Evolutionary conservation across 2,888 invertebrate species (phyloP).

Genomic region (Melanostoma mellinum): DNA sequence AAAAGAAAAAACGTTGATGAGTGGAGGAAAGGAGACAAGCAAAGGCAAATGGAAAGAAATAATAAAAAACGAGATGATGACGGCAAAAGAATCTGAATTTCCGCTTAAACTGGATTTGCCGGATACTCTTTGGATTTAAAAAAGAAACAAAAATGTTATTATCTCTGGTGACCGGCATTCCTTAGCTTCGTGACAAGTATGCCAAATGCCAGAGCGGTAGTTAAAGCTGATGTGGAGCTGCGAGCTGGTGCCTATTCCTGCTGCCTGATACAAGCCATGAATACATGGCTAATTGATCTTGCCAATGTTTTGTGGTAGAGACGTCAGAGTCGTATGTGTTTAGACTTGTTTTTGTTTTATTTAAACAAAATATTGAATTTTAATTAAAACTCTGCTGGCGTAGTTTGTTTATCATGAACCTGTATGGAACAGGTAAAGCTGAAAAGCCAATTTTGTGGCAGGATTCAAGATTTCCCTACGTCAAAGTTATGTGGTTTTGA

Average conservation of each 20-base stretch:
- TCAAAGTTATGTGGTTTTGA: no score
- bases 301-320: slow-evolving; percentile 29
- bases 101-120: slow-evolving; percentile 77
- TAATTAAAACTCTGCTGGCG: slow-evolving; percentile 17
- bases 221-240: slow-evolving; percentile 32
- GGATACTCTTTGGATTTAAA: slow-evolving; percentile 74
- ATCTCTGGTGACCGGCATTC: slow-evolving; percentile 73
- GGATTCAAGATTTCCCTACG: no score
- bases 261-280: slow-evolving; percentile 10
- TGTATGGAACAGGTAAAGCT: no score
- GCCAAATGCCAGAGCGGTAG: slow-evolving; percentile 68
- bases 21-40: slow-evolving; percentile 11
- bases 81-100: slow-evolving; percentile 75
- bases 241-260: slow-evolving; percentile 20
- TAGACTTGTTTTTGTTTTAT: slow-evolving; percentile 8
- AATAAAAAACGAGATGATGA: slow-evolving; percentile 58
- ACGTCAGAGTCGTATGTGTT: slow-evolving; percentile 1
- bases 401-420: slow-evolving; percentile 6
- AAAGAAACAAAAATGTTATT: slow-evolving; percentile 71
- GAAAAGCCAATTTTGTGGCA: no score
- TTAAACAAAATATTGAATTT: slow-evolving; percentile 40
- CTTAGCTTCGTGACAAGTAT: slow-evolving; percentile 71
- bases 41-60: slow-evolving; percentile 31
- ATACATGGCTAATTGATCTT: slow-evolving; percentile 51
- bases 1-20: slow-evolving; percentile 24